Base-by-base conservation (phyloP, 2,797 vertebrate genomes). In the Glossophaga mutica region DNA sequence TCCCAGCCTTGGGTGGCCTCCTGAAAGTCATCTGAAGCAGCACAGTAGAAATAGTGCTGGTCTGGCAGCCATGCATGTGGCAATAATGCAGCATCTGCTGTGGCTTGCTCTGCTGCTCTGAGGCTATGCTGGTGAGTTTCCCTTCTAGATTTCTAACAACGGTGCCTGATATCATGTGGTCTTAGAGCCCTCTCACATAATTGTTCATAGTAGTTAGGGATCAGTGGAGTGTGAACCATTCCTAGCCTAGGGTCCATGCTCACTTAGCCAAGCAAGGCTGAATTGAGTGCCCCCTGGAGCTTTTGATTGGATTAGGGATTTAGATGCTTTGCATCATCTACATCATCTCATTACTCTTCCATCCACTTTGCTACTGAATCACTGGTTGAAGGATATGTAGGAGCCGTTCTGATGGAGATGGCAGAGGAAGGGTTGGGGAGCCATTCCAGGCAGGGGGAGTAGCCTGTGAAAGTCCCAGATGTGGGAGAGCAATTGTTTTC, bases 71-170 rank as follows among this genome's bases (percentile, higher is more conserved):
- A 86, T 87, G 78, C 48, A 29, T 42, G 12, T 52, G 62, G n/a
- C 6, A 79, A 9, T 62, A 62, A 29, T 77, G 4, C 8, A 82
- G 29, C 48, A 77, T 90, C 91, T 81, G 16, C 84, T 52, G 3
- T 83, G 71, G 46, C 34, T 76, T 15, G 5, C 70, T 87, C 11
- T 70, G 29, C 26, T 73, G 18, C 50, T 48, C 42, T 52, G 16
- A 14, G 34, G 18, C 39, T 62, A 87, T 9, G 26, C 70, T 50
- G 29, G 9, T 42, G 19, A 57, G 14, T 42, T 96, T 91, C 29
- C 34, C n/a, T 95, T 91, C 14, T 84, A 87, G 44, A 81, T 83
- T 96, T 93, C 19, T 11, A 94, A 86, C 21, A 94, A 50, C 76
- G 78, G 21, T 86, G 39, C 67, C 52, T 81, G 24, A 50, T 94